Percentiles rank a stretch among this genome's conserved stretches.
phyloP scores from a whole-genome alignment of 2,113 vertebrate species.

The Pteruthius melanotis region DNA sequence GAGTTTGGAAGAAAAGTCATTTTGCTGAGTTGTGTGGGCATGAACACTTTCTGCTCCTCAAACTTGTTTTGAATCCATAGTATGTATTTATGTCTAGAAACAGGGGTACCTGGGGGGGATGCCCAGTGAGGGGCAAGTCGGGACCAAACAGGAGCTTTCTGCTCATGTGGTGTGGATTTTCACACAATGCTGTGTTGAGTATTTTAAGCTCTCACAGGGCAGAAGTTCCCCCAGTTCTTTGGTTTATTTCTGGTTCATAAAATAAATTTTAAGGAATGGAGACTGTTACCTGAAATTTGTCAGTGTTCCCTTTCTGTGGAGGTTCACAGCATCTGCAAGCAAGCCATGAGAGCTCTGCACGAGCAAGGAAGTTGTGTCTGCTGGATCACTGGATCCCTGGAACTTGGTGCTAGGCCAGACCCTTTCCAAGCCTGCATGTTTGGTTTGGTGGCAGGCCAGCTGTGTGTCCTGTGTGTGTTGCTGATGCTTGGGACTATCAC shows the following conservation, averaged over 20 bases:
- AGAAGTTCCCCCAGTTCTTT: not conserved
- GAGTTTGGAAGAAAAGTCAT: not conserved
- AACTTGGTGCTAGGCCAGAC: not conserved
- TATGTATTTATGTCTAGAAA: not conserved
- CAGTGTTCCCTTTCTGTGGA: not conserved
- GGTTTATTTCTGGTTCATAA: not conserved
- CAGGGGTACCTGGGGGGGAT: not conserved
- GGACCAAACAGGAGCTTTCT: not conserved
- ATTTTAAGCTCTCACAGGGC: not conserved
- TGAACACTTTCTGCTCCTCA: not conserved
- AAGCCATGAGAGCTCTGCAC: fast-evolving
- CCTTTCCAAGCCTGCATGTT: not conserved
- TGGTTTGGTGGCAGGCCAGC: not conserved
- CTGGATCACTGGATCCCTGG: not conserved
- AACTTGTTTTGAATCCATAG: not conserved
- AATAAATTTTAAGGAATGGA: fast-evolving
- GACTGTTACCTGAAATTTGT: not conserved
- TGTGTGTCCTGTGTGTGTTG: not conserved
- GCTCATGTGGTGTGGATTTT: not conserved
- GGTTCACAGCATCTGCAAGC: not conserved
- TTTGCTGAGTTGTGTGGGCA: not conserved
- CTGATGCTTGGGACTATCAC: not conserved
- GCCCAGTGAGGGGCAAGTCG: not conserved
- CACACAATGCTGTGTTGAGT: not conserved
- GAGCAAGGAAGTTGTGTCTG: not conserved